Percentiles rank a stretch among this genome's conserved stretches.
These are phyloP conservation scores for Micromussa lordhowensis DNA, from an alignment of 92 coral and sea anemone species.

Conservation along the genomic window DNA sequence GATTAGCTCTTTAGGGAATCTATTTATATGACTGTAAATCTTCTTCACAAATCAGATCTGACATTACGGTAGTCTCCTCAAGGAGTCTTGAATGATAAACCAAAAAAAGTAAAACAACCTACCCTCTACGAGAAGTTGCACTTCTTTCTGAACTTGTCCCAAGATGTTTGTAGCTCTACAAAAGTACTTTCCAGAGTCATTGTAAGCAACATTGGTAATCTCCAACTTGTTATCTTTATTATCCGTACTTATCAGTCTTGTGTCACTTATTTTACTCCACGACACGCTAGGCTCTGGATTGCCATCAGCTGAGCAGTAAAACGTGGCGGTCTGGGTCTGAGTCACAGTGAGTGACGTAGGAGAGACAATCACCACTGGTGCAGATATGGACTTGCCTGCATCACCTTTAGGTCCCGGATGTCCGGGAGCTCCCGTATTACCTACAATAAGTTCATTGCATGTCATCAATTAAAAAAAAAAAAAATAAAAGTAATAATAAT, in stretches of 20 bases:
- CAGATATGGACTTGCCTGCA: not conserved
- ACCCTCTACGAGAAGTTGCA: not conserved
- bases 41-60: too few relatives aligned
- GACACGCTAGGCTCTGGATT: not conserved
- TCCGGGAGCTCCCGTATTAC: constrained; percentile 21
- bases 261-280: not conserved
- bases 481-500: too few relatives aligned
- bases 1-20: too few relatives aligned
- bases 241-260: not conserved
- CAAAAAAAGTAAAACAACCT: not conserved
- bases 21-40: too few relatives aligned
- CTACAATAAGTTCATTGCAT: not conserved
- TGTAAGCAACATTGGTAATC: not conserved
- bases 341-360: constrained; percentile 1
- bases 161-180: not conserved
- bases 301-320: not conserved
- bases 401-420: constrained; percentile 6
- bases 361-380: not conserved
- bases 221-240: not conserved
- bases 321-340: not conserved
- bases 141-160: not conserved
- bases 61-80: too few relatives aligned
- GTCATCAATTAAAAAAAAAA: not conserved
- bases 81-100: too few relatives aligned
- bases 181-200: not conserved